phyloP scores from a whole-genome alignment of 2,113 vertebrate genomes.

The Anoura caudifer region DNA sequence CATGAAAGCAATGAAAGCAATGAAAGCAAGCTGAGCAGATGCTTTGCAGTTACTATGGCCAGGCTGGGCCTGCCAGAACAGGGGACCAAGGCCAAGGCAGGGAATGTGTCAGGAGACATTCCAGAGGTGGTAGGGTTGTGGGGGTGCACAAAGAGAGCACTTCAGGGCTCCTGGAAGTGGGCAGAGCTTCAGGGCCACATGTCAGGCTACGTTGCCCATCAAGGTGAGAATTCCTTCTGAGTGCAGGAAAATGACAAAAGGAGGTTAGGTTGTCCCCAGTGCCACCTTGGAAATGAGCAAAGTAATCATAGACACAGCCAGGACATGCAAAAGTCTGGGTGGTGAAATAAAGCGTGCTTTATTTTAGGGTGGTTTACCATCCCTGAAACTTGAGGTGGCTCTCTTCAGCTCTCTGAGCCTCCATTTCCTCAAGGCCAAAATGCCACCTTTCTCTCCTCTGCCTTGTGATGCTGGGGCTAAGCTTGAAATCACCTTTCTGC shows the following conservation, averaged over 20 bases:
- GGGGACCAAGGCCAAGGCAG: not conserved
- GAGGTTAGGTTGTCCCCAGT: fast-evolving
- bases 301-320: not conserved
- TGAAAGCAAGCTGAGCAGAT: not conserved
- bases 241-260: not conserved
- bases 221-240: not conserved
- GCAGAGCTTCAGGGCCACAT: not conserved
- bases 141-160: not conserved
- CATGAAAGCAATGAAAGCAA: not conserved
- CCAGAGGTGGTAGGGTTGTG: not conserved
- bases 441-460: not conserved
- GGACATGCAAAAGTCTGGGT: not conserved
- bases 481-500: too few species aligned
- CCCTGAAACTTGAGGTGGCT: not conserved
- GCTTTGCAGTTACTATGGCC: not conserved
- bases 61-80: constrained; percentile 40
- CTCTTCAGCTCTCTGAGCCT: not conserved
- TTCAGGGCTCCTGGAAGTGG: not conserved
- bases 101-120: not conserved
- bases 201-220: not conserved
- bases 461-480: not conserved
- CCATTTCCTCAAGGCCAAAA: not conserved
- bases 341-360: fast-evolving
- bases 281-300: too few species aligned
- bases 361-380: not conserved